A percentile compares a stretch with the other conserved stretches of the same genome.
Conservation (phyloP, 1,140 invertebrate species). For the Drosophila paulistorum region DNA sequence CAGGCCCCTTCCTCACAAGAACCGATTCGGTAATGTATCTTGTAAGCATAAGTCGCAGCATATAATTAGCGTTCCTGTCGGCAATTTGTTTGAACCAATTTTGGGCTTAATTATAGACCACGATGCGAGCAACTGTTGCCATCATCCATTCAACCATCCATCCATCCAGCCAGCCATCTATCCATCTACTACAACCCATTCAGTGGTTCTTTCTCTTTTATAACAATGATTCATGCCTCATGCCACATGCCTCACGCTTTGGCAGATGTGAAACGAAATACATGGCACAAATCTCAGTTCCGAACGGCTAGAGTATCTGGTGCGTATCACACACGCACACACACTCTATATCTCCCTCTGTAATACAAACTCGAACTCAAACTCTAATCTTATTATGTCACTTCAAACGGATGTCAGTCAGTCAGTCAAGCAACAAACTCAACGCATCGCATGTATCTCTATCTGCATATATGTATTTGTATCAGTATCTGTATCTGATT, state of each 20-base stretch:
- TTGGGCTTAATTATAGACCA: conserved; percentile 56
- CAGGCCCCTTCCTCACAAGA: neutral
- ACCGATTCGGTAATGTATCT: conserved; percentile 1
- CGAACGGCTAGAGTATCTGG: conserved; percentile 8
- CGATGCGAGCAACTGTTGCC: conserved; percentile 51
- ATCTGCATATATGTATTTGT: neutral
- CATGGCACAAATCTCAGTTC: conserved; percentile 39
- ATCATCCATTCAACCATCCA: conserved; percentile 36
- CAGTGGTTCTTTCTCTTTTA: conserved; percentile 7
- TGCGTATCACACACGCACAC: conserved; percentile 10
- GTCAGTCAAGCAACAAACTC: conserved; percentile 11
- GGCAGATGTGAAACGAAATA: conserved; percentile 46
- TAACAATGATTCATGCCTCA: neutral
- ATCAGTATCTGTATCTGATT: neutral
- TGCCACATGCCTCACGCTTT: neutral
- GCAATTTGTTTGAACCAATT: conserved; percentile 26
- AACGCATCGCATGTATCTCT: neutral
- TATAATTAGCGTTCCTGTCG: conserved; percentile 43
- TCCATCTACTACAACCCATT: conserved; percentile 28
- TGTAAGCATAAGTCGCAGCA: conserved; percentile 23
- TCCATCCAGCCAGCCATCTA: conserved; percentile 17
- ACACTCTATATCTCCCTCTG: conserved; percentile 1
- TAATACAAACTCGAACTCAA: conserved; percentile 22
- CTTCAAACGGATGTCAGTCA: conserved; percentile 62
- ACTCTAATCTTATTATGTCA: conserved; percentile 70